These are phyloP conservation scores for Watsonalla cultraria DNA, from an alignment of 2,888 invertebrate genomes.

Conservation along the genomic window DNA sequence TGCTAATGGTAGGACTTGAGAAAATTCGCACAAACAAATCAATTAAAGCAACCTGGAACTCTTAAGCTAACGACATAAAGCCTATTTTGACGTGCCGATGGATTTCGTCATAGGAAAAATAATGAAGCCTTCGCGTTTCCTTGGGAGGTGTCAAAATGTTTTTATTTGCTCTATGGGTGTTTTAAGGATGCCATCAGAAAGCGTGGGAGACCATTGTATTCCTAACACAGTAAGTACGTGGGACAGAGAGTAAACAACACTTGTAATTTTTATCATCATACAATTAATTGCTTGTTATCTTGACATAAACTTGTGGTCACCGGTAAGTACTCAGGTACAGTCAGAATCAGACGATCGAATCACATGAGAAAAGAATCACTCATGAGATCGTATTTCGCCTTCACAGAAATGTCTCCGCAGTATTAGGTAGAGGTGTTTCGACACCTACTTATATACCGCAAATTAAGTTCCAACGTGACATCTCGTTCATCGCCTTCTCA, in stretches of 20 bases:
- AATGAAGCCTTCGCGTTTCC: conserved; percentile 18
- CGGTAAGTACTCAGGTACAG: too few relatives aligned
- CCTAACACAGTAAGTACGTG: conserved; percentile 6
- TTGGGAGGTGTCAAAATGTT: conserved; percentile 48
- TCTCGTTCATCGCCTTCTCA: too few relatives aligned
- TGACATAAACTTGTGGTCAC: too few relatives aligned
- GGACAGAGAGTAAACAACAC: conserved; percentile 4
- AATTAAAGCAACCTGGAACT: neutral
- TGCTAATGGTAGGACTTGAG: conserved; percentile 2
- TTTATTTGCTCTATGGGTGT: conserved; percentile 21
- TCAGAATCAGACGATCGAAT: too few relatives aligned
- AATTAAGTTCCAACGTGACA: too few relatives aligned
- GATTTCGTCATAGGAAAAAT: neutral
- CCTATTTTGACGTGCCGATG: neutral
- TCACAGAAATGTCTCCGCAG: too few relatives aligned
- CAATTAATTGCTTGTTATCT: too few relatives aligned
- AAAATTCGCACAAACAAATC: neutral
- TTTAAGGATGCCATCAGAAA: conserved; percentile 6
- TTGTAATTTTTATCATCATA: too few relatives aligned
- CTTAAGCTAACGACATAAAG: neutral
- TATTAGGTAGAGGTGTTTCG: too few relatives aligned
- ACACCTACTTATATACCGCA: too few relatives aligned
- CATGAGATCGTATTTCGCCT: too few relatives aligned
- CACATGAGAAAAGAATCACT: too few relatives aligned
- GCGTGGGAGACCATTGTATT: conserved; percentile 9